These are phyloP conservation scores for Pogonus chalceus DNA, from an alignment of 1,140 invertebrate species.

Conservation along the genomic window DNA sequence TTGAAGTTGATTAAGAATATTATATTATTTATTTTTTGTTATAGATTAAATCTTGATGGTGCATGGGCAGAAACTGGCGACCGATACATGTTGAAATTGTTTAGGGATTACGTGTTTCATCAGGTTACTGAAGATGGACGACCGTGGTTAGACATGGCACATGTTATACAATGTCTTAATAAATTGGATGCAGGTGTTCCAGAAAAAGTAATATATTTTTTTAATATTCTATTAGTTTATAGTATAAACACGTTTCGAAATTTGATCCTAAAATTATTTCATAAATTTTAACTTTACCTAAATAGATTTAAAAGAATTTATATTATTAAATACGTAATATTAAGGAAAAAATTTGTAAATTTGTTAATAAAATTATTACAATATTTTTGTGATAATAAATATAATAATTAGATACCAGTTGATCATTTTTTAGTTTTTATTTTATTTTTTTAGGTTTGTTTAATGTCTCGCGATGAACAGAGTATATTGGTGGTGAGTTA, in stretches of 20 bases:
- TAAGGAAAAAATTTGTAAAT: no score
- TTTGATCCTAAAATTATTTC: not conserved
- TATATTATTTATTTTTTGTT: constrained; percentile 15
- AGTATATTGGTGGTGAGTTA: constrained; percentile 92
- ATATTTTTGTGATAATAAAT: no score
- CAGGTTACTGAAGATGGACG: constrained; percentile 81
- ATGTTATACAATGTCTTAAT: constrained; percentile 88
- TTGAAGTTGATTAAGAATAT: no score
- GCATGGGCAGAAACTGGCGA: constrained; percentile 96
- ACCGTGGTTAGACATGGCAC: constrained; percentile 93
- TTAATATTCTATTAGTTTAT: no score
- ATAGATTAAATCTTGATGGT: constrained; percentile 80
- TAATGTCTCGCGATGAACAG: constrained; percentile 92
- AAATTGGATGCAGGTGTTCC: constrained; percentile 82
- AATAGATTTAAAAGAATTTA: no score
- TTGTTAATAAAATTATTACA: no score
- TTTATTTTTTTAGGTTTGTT: constrained; percentile 79
- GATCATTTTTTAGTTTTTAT: no score
- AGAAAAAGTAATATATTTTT: constrained; percentile 59
- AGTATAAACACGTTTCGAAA: not conserved
- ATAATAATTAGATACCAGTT: no score
- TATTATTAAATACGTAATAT: no score
- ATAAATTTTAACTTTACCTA: not conserved
- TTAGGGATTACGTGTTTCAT: constrained; percentile 96
- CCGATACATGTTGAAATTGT: constrained; percentile 95